A percentile compares a stretch with the other conserved stretches of the same genome.
Conservation (phyloP, 1,140 invertebrate species). For the Neotoxoptera formosana region DNA sequence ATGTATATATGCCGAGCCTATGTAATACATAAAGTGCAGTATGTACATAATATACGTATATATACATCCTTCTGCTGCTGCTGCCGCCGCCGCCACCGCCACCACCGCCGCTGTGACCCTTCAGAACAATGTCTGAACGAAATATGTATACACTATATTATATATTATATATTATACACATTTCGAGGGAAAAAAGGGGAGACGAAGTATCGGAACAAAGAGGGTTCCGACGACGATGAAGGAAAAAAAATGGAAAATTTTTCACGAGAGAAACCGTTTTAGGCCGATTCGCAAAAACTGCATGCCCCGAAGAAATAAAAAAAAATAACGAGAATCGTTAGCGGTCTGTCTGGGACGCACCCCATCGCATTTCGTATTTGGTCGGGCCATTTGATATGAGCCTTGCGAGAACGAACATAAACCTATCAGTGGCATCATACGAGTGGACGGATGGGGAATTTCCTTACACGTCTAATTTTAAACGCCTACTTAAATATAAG, state of each 20-base stretch:
- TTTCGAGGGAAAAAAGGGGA: not conserved
- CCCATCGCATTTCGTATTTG: not conserved
- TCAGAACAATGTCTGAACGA: constrained; percentile 20
- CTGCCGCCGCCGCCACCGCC: not conserved
- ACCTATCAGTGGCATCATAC: not conserved
- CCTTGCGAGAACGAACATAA: not conserved
- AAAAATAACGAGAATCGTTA: constrained; percentile 7
- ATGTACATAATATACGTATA: not conserved
- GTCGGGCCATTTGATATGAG: not conserved
- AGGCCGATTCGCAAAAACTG: not conserved
- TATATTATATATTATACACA: not conserved
- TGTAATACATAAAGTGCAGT: not conserved
- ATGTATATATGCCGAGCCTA: not conserved
- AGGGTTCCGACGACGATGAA: not conserved
- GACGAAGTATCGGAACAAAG: not conserved
- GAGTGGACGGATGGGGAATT: not conserved
- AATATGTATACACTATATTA: not conserved
- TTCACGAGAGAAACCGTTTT: not conserved
- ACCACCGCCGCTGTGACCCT: constrained; percentile 18
- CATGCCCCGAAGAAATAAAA: not conserved
- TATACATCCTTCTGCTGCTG: not conserved
- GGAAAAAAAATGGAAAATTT: not conserved
- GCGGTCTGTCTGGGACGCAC: not conserved
- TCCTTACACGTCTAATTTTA: not conserved
- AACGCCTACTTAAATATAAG: not conserved